These are phyloP conservation scores for Hypomesus transpacificus DNA, from an alignment of 2,113 vertebrate genomes.

Conservation along the genomic window DNA sequence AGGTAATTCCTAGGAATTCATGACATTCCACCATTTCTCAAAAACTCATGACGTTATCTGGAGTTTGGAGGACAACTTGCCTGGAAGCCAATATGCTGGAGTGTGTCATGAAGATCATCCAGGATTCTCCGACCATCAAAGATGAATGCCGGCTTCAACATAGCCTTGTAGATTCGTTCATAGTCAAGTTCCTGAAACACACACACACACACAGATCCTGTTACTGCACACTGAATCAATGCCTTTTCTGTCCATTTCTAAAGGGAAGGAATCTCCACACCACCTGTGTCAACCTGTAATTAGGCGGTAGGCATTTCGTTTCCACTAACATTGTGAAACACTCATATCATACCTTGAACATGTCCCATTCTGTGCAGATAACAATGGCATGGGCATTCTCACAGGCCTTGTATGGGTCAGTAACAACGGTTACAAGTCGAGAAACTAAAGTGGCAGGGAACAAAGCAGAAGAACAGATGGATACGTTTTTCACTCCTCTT, in stretches of 20 bases:
- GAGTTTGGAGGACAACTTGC: slow-evolving; percentile 47
- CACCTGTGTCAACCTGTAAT: no score
- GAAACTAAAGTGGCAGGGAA: slow-evolving; percentile 62
- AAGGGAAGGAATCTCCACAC: not conserved
- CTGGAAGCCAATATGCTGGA: slow-evolving; percentile 85
- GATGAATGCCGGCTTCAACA: slow-evolving; percentile 88
- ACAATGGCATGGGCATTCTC: slow-evolving; percentile 85
- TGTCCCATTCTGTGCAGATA: slow-evolving; percentile 89
- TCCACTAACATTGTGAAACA: not conserved
- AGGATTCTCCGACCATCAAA: slow-evolving; percentile 85
- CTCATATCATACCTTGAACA: slow-evolving; percentile 78
- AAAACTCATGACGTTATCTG: not conserved
- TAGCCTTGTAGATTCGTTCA: slow-evolving; percentile 80
- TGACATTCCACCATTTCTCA: no score
- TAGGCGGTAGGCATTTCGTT: no score
- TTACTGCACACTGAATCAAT: no score
- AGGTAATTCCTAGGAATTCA: no score
- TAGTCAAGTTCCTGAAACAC: slow-evolving; percentile 80
- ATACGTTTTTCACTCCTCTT: no score
- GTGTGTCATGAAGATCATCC: slow-evolving; percentile 78
- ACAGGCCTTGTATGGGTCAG: slow-evolving; percentile 83
- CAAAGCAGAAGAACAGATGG: not conserved
- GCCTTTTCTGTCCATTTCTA: not conserved
- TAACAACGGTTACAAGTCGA: slow-evolving; percentile 79
- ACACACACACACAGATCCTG: not conserved